A percentile compares a stretch with the other conserved stretches of the same genome.
Conservation (phyloP, 2,888 invertebrate genomes). For the Netelia inedita region DNA sequence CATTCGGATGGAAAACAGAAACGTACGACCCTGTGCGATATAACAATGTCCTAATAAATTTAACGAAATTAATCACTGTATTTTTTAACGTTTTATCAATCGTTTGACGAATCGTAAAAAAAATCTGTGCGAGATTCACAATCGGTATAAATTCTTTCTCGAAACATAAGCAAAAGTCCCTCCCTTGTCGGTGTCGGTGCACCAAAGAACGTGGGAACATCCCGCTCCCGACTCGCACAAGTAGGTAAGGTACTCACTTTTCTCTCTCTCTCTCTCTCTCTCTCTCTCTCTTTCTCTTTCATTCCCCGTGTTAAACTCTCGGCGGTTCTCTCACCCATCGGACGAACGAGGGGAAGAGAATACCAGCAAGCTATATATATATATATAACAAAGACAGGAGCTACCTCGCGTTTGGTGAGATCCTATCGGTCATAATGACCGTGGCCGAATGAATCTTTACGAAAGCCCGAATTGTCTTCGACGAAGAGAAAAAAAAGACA, state of each 20-base stretch:
- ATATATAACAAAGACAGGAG: slow-evolving; percentile 24
- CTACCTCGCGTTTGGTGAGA: slow-evolving; percentile 42
- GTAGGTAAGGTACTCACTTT: slow-evolving; percentile 38
- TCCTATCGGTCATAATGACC: slow-evolving; percentile 61
- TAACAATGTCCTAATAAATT: too few relatives aligned
- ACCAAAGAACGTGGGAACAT: slow-evolving; percentile 66
- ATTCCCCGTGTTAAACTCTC: slow-evolving; percentile 19
- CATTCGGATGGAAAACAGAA: too few relatives aligned
- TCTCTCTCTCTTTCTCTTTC: slow-evolving; percentile 20
- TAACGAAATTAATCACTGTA: too few relatives aligned
- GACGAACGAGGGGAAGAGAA: slow-evolving; percentile 42
- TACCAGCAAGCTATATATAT: slow-evolving; percentile 3
- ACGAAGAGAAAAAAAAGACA: background rate
- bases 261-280: slow-evolving; percentile 17
- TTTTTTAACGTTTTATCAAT: background rate
- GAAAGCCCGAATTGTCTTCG: slow-evolving; percentile 49
- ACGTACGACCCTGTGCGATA: too few relatives aligned
- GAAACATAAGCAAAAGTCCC: slow-evolving; percentile 40
- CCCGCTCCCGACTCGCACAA: slow-evolving; percentile 61
- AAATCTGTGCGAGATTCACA: background rate
- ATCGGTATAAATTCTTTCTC: background rate
- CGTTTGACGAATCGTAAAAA: background rate
- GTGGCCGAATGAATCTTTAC: slow-evolving; percentile 53
- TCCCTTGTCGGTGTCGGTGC: slow-evolving; percentile 56
- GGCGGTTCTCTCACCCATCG: slow-evolving; percentile 29